Evolutionary conservation across 2,888 invertebrate species (phyloP).

Genomic region (Seira sanloemensis): DNA sequence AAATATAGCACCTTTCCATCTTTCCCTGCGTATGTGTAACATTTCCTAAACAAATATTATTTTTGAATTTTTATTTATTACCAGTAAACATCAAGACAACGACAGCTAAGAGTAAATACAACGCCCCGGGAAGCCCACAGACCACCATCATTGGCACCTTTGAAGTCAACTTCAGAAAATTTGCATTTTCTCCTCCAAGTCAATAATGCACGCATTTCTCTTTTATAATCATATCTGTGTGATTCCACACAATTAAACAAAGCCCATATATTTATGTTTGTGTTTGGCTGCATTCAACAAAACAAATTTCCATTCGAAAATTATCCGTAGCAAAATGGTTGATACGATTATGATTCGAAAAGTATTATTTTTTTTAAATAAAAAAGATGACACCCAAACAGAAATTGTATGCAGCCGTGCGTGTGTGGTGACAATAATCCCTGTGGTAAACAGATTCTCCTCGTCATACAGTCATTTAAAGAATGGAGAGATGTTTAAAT

Average conservation of each 20-base stretch:
- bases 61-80: background rate
- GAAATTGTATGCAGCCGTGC: background rate
- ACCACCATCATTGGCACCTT: conserved; percentile 54
- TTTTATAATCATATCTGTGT: too few relatives aligned
- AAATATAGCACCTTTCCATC: background rate
- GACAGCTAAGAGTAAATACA: conserved; percentile 35
- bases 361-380: too few relatives aligned
- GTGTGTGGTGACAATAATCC: conserved; percentile 62
- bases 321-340: conserved; percentile 37
- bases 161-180: background rate
- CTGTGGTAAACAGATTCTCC: conserved; percentile 48
- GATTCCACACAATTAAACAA: too few relatives aligned
- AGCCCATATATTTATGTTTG: too few relatives aligned
- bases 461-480: background rate
- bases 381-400: background rate
- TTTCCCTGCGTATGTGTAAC: background rate
- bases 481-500: conserved; percentile 29
- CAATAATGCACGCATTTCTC: too few relatives aligned
- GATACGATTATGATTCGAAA: too few relatives aligned
- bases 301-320: too few relatives aligned
- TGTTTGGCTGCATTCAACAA: too few relatives aligned
- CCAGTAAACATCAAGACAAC: background rate
- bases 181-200: conserved; percentile 23
- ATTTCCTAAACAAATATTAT: background rate
- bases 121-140: conserved; percentile 40